Evolutionary conservation across 2,113 vertebrate species (phyloP).

Genomic region (Chitala chitala): DNA sequence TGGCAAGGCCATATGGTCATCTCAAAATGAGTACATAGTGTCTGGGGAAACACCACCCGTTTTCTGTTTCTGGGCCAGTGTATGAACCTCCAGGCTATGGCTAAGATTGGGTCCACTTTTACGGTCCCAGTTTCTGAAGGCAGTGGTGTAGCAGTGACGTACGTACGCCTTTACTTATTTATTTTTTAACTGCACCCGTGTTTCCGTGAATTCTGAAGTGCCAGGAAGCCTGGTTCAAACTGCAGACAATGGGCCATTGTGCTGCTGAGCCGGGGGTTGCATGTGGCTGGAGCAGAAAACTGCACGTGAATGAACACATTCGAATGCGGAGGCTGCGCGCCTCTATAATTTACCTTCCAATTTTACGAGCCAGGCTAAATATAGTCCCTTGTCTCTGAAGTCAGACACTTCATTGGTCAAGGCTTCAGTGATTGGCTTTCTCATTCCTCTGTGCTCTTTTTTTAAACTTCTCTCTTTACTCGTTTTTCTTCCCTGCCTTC

Average conservation of each 20-base stretch:
- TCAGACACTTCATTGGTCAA: slow-evolving; percentile 20
- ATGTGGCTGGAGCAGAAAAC: slow-evolving; percentile 33
- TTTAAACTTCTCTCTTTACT: neutral
- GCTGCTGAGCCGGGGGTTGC: slow-evolving; percentile 33
- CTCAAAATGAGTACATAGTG: too few species aligned
- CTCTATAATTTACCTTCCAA: slow-evolving; percentile 19
- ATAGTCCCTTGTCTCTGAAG: slow-evolving; percentile 24
- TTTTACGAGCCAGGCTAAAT: slow-evolving; percentile 33
- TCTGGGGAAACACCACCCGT: too few species aligned
- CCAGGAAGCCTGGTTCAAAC: slow-evolving; percentile 47
- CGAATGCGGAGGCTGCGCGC: neutral
- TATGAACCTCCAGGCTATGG: too few species aligned
- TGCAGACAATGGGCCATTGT: slow-evolving; percentile 51
- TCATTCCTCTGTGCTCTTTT: slow-evolving; percentile 7
- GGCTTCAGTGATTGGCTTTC: slow-evolving; percentile 12
- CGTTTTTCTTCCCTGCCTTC: neutral
- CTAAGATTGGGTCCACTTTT: too few species aligned
- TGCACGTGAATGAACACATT: neutral
- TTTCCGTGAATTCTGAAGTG: slow-evolving; percentile 70
- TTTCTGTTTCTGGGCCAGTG: too few species aligned
- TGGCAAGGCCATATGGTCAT: too few species aligned
- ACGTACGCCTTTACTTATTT: slow-evolving; percentile 31
- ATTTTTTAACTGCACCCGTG: slow-evolving; percentile 51
- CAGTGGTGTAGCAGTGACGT: neutral
- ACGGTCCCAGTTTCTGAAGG: too few species aligned